Evolutionary conservation across 1,140 invertebrate genomes (phyloP), one percentile per base, ranked within the genome.

Genomic region (Hylaeus volcanicus): DNA sequence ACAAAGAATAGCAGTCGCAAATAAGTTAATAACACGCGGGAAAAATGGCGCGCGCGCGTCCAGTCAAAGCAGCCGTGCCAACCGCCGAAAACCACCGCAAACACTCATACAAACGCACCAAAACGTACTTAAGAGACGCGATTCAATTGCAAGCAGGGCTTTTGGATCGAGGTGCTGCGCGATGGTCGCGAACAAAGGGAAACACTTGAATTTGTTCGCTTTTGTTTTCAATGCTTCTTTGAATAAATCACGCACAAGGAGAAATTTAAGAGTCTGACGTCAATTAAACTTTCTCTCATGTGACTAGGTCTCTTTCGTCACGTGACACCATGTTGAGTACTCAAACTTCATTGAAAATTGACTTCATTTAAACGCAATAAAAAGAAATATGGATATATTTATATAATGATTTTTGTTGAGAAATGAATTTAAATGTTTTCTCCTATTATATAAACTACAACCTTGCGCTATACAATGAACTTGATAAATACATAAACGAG

Each of bases 1-100:
- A 53, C 14, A 15, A 41, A 37, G 5, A 65, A 75, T 37, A 26
- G 6, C 15, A 66, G 55, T 55, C 41, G 43, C 43, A 48, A 76
- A 76, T 76, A 76, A 76, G 26, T 76, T 76, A 76, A 48, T 14
- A 55, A 43, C 37, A 56, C 9, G 5, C 0, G 37, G 37, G 45
- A 56, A 48, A 61, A 9, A 64, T 64, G 12, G 61, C 61, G 39
- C 39, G 61, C 61, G 61, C 61, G 61, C 51, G 51, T 51, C 58
- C n/a, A 15, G 6, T 58, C 55, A 3, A 58, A 5, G 55, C 60
- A 41, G 37, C 8, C 26, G 60, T 8, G 60, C 58, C 58, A 37
- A 37, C 15, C 6, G 9, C 14, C 26, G 71, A n/a, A 51, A 51
- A 5, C 9, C 14, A 41, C 26, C 53, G 53, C 39, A 58, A 60